Base-by-base conservation (phyloP, 2,888 invertebrate genomes). In the Venusia cambrica region DNA sequence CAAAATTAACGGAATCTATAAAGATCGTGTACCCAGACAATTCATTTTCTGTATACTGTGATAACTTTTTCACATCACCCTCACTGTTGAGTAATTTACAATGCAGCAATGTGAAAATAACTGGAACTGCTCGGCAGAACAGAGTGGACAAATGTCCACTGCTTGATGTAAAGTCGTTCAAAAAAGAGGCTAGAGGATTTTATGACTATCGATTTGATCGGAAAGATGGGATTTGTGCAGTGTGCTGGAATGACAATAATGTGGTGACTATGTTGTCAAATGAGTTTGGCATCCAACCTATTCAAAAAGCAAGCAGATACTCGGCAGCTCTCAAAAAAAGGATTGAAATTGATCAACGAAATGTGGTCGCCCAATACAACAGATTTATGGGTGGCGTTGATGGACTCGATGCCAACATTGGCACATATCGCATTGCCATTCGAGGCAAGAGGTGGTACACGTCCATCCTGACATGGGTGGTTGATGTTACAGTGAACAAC, bases 401-500 rank as follows among this genome's bases (percentile, higher is more conserved):
- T 37, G 29, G 43, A 29, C 34, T 39, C 34, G 51, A 51, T 38
- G 40, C 42, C 40, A 51, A 51, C 39, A 37, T 52, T 27, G 39
- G 37, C 26, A 34, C 28, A 33, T 51, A 50, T 41, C 38, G 53
- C 40, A 50, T 46, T 44, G 43, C 38, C 40, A 50, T 52, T 38
- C 39, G 45, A 45, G 46, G 45, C 36, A 47, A 48, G 38, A 51
- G 45, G 38, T 48, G 41, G 48, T 44, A 48, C 44, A 41, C 48
- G 21, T 28, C 38, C 14, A 32, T 32, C 18, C 24, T 36, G 19
- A 29, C 21, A 24, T 32, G 41, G 33, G 26, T 44, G 36, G 37
- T 48, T 36, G 43, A 44, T 43, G 32, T 47, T 33, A 33, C 43
- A 28, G 40, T 37, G 14, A 30, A 40, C 30, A 40, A 45, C 37